Evolutionary conservation across 1,140 invertebrate species (phyloP).

Genomic region (Antheraea pernyi): DNA sequence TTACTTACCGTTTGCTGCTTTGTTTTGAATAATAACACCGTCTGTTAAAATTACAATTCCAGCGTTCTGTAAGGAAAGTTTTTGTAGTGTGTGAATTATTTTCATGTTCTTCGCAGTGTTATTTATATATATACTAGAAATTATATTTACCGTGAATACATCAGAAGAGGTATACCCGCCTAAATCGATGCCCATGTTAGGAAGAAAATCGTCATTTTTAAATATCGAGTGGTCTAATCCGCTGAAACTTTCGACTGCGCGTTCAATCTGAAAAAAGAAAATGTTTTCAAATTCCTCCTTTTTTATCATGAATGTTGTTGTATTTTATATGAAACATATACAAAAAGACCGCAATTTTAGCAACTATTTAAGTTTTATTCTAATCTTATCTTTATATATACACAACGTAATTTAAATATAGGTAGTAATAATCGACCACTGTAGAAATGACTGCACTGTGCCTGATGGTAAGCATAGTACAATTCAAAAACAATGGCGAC

Average conservation of each 20-base stretch:
- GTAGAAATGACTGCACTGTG: too few relatives aligned
- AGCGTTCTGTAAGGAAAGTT: slow-evolving; percentile 82
- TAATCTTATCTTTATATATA: too few relatives aligned
- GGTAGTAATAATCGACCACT: too few relatives aligned
- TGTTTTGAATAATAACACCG: slow-evolving; percentile 58
- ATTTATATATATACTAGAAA: slow-evolving; percentile 20
- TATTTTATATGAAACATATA: too few relatives aligned
- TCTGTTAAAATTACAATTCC: slow-evolving; percentile 90
- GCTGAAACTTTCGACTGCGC: slow-evolving; percentile 70
- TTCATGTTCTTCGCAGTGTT: not conserved
- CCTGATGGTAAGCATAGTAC: too few relatives aligned
- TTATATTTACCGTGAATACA: slow-evolving; percentile 55
- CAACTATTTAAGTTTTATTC: too few relatives aligned
- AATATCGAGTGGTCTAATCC: slow-evolving; percentile 62
- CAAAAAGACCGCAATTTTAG: too few relatives aligned
- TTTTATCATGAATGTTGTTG: not conserved
- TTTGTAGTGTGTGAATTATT: slow-evolving; percentile 25
- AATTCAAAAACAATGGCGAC: too few relatives aligned
- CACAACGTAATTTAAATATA: too few relatives aligned
- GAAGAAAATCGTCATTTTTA: slow-evolving; percentile 64
- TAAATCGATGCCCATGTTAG: slow-evolving; percentile 56
- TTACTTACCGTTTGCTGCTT: slow-evolving; percentile 9
- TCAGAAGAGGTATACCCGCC: slow-evolving; percentile 54
- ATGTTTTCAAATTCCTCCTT: not conserved
- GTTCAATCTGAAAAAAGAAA: slow-evolving; percentile 54